Conservation (phyloP, 2,797 vertebrate species). For the Eulemur mongoz region DNA sequence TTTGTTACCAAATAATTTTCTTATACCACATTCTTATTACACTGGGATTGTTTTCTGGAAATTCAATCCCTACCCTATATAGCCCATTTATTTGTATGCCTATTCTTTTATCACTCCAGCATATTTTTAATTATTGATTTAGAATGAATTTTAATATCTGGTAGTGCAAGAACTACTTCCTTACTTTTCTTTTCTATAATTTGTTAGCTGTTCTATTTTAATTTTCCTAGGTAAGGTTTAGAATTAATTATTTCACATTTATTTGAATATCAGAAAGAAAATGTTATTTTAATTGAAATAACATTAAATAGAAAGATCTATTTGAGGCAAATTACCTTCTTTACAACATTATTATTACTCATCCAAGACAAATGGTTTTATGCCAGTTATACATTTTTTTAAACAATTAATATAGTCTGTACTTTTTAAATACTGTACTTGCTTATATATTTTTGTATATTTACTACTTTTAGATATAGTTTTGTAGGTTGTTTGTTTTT, state of each 20-base stretch:
- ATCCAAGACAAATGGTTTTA: background rate
- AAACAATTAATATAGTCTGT: background rate
- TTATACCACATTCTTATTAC: background rate
- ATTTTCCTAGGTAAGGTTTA: background rate
- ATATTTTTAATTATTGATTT: background rate
- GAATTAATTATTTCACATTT: constrained; percentile 34
- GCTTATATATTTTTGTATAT: background rate
- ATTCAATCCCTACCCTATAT: background rate
- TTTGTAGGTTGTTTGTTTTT: background rate
- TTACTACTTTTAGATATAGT: background rate
- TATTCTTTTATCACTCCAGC: background rate
- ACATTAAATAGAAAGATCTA: background rate
- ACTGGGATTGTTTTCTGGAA: background rate
- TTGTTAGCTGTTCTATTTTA: background rate
- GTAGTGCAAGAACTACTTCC: background rate
- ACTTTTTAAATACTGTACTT: background rate
- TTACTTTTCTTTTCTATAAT: background rate
- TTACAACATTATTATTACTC: background rate
- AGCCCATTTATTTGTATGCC: background rate
- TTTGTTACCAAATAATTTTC: background rate
- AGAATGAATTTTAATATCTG: background rate
- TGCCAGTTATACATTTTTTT: background rate
- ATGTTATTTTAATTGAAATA: background rate
- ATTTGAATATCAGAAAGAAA: background rate
- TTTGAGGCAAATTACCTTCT: background rate